phyloP scores from a whole-genome alignment of 2,113 vertebrate genomes.

The Elgaria multicarinata region DNA sequence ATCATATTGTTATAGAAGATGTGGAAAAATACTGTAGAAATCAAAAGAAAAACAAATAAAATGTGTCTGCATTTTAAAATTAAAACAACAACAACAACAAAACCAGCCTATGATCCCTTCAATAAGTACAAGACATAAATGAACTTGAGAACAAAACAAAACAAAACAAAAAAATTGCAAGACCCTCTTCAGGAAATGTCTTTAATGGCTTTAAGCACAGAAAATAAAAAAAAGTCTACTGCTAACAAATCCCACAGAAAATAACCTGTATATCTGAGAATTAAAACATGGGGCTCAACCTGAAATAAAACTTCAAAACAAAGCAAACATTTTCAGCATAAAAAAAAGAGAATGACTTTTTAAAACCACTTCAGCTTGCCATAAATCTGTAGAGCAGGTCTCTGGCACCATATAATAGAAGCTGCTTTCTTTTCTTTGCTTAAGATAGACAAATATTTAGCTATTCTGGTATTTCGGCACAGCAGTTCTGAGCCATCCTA shows the following conservation, averaged over 20 bases:
- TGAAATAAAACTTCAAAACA: slow-evolving; percentile 48
- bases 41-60: not conserved
- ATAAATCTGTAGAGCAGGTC: slow-evolving; percentile 45
- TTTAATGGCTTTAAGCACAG: slow-evolving; percentile 38
- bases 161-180: slow-evolving; percentile 17
- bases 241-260: not conserved
- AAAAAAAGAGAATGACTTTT: slow-evolving; percentile 58
- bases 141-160: slow-evolving; percentile 2
- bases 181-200: not conserved
- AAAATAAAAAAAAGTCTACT: slow-evolving; percentile 38
- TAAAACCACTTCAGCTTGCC: slow-evolving; percentile 34
- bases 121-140: not conserved
- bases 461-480: slow-evolving; percentile 50
- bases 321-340: slow-evolving; percentile 23
- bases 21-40: not conserved
- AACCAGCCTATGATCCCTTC: not conserved
- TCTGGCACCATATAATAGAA: slow-evolving; percentile 15
- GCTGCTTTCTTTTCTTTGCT: slow-evolving; percentile 41
- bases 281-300: slow-evolving; percentile 5
- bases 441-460: slow-evolving; percentile 55
- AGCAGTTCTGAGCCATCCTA: slow-evolving; percentile 53
- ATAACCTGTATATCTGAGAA: slow-evolving; percentile 24
- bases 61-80: not conserved
- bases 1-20: not conserved
- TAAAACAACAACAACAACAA: not conserved